Evolutionary conservation across 2,797 vertebrate genomes (phyloP).

Genomic region (Anisognathus igniventris): DNA sequence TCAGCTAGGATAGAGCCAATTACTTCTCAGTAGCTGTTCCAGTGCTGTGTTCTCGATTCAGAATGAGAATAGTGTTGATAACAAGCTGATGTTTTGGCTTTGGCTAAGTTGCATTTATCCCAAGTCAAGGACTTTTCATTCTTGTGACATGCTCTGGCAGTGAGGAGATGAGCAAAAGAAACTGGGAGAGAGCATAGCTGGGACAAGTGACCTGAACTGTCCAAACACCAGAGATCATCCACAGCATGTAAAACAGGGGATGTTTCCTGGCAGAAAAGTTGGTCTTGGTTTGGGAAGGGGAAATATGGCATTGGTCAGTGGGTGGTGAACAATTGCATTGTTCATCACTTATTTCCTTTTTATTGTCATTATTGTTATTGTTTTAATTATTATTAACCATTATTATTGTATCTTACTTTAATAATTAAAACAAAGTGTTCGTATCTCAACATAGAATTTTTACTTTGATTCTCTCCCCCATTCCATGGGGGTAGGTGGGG

Average conservation of each 20-base stretch:
- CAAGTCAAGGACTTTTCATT: not conserved
- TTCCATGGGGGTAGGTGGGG: not conserved
- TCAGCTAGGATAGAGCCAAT: not conserved
- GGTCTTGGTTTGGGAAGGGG: not conserved
- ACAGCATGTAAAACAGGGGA: not conserved
- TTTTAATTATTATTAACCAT: too few relatives aligned
- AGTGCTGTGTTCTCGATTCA: accelerated
- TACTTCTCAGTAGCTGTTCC: not conserved
- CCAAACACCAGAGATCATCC: not conserved
- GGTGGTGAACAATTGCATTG: not conserved
- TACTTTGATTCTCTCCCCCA: accelerated
- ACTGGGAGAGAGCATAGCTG: not conserved
- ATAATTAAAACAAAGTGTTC: too few relatives aligned
- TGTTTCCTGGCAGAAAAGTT: not conserved
- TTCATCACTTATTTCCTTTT: not conserved
- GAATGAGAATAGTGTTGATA: not conserved
- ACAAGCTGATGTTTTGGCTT: not conserved
- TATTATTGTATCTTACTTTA: not conserved
- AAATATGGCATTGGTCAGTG: not conserved
- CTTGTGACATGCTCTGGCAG: not conserved
- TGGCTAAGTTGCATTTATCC: not conserved
- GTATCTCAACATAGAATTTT: not conserved
- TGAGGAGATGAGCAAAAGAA: not conserved
- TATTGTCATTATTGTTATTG: not conserved
- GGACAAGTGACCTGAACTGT: not conserved